Evolutionary conservation across 2,888 invertebrate genomes (phyloP), one percentile per base, ranked within the genome.

Genomic region (Zaprionus lineosus): DNA sequence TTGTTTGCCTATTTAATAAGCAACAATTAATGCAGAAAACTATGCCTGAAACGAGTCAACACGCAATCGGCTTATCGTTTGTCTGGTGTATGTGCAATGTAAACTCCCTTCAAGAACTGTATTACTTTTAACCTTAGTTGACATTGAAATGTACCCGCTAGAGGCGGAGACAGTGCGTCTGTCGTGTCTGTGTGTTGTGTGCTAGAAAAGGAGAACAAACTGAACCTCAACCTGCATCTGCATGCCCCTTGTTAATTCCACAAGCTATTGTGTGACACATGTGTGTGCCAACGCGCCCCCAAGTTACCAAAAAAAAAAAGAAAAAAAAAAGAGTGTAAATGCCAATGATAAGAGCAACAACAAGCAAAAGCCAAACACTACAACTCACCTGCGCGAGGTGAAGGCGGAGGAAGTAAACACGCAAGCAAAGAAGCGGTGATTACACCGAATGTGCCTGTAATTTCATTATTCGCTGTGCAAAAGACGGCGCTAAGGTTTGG

Each of bases 111-210:
- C 50, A 39, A 37, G 67, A 67, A 58, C 50, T 44, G 78, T 74
- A 78, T 81, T 81, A 74, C 78, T 82, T 79, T 86, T 89, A 89
- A 89, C 89, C 89, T 89, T 89, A 88, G 87, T 85, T 89, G 89
- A 89, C 89, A 89, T 89, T 89, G 89, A 89, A 88, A 84, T 76
- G 78, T 78, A 78, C 79, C 78, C 78, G 79, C 78, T 79, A 75
- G 46, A 66, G 66, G 62, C 69, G 66, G 71, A 70, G 52, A 62
- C 72, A 70, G 63, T 71, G 72, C 66, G 69, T 69, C 70, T 52
- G 41, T 55, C 53, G 43, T 39, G 57, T 33, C 14, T 34, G 18
- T 39, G 33, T 43, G 41, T n/a, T 70, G 74, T 75, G 66, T 64
- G 72, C 52, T 63, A 71, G 67, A 62, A 69, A 66, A 69, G 55